Conservation (phyloP, 2,113 vertebrate species). For the Acanthisitta chloris region DNA sequence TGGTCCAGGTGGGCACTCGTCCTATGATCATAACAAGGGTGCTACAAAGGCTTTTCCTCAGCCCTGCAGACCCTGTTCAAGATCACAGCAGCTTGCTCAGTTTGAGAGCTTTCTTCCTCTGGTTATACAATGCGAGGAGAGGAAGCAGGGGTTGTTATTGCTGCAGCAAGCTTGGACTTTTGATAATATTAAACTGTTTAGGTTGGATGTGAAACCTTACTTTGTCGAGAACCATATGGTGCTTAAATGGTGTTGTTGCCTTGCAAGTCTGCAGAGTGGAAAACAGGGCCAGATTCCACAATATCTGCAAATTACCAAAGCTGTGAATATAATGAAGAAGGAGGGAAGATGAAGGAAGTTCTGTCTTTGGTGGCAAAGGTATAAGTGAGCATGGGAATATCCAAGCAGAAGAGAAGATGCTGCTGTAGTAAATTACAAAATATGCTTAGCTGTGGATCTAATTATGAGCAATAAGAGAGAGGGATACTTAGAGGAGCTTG, state of each 20-base stretch:
- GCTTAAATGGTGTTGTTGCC: constrained; percentile 43
- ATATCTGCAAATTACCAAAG: constrained; percentile 52
- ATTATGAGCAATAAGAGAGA: not conserved
- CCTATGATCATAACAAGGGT: constrained; percentile 28
- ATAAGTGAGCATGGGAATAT: not conserved
- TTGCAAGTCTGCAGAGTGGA: constrained; percentile 38
- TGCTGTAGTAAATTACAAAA: constrained; percentile 37
- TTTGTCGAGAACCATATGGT: constrained; percentile 73
- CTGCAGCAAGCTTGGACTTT: constrained; percentile 39
- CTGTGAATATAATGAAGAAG: constrained; percentile 57
- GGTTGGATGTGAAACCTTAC: constrained; percentile 66
- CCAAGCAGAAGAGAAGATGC: constrained; percentile 1
- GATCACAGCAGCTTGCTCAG: constrained; percentile 36
- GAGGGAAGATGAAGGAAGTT: constrained; percentile 34
- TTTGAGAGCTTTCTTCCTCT: constrained; percentile 28
- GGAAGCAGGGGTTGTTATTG: constrained; percentile 57
- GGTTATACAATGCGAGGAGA: constrained; percentile 36
- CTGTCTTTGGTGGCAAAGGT: constrained; percentile 27
- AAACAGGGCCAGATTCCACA: constrained; percentile 40
- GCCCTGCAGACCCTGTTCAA: constrained; percentile 43
- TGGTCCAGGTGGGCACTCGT: constrained; percentile 57
- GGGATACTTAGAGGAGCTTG: not conserved
- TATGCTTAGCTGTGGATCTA: not conserved
- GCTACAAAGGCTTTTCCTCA: constrained; percentile 47
- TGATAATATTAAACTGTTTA: constrained; percentile 70